Evolutionary conservation across 2,797 vertebrate genomes (phyloP).

Genomic region (Acanthopagrus latus): DNA sequence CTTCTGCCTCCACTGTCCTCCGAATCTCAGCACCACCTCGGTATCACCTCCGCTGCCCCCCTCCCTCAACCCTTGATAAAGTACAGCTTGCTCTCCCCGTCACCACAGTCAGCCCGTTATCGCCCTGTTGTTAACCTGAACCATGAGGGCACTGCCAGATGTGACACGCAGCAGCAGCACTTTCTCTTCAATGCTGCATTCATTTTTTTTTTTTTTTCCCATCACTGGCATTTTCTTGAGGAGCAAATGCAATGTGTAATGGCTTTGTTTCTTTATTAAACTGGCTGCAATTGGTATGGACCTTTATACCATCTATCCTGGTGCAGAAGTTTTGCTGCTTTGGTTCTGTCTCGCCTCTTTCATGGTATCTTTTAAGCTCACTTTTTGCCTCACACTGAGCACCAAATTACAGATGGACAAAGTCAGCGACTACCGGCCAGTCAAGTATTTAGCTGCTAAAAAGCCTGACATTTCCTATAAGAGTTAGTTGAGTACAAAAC

Average conservation of each 20-base stretch:
- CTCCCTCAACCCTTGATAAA: slow-evolving; percentile 46
- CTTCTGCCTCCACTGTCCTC: slow-evolving; percentile 17
- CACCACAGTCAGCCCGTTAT: slow-evolving; percentile 49
- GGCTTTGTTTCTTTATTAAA: too few species aligned
- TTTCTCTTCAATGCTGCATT: slow-evolving; percentile 25
- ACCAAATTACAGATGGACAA: too few species aligned
- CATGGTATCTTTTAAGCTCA: too few species aligned
- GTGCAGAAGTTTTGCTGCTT: too few species aligned
- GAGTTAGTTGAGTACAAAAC: neutral
- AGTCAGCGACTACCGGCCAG: too few species aligned
- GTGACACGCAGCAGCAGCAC: slow-evolving; percentile 39
- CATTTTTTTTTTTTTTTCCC: neutral
- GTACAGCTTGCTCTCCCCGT: slow-evolving; percentile 25
- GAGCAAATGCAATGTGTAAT: too few species aligned
- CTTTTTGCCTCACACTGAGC: too few species aligned
- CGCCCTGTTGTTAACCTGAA: slow-evolving; percentile 56
- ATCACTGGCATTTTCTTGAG: too few species aligned
- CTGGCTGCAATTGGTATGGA: too few species aligned
- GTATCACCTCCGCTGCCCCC: slow-evolving; percentile 20
- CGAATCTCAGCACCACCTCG: slow-evolving; percentile 42
- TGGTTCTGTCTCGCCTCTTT: too few species aligned
- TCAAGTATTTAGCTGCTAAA: neutral
- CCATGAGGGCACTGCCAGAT: slow-evolving; percentile 46
- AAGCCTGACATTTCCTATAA: neutral
- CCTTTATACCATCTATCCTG: too few species aligned